Conservation (phyloP, 1,140 invertebrate genomes). For the Neoseiulus cucumeris region DNA sequence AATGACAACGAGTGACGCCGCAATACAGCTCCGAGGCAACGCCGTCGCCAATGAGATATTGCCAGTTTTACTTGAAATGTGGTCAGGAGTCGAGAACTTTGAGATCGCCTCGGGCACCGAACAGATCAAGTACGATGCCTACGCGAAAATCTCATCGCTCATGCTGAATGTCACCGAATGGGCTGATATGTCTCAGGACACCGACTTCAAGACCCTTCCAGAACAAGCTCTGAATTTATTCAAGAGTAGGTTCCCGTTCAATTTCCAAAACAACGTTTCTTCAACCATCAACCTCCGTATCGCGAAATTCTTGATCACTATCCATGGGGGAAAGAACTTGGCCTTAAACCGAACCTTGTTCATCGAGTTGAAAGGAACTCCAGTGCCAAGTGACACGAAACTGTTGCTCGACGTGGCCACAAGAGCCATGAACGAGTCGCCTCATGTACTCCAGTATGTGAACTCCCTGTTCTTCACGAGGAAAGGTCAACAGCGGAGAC, state of each 20-base stretch:
- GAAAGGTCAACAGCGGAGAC: not conserved
- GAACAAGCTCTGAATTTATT: not conserved
- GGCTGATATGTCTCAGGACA: not conserved
- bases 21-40: not conserved
- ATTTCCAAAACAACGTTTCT: not conserved
- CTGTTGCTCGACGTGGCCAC: not conserved
- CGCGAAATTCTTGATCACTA: not conserved
- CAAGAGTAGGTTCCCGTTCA: not conserved
- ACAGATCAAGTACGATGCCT: not conserved
- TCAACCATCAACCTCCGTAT: not conserved
- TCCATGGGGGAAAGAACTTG: not conserved
- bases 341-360: not conserved
- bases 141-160: not conserved
- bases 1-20: not conserved
- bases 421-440: not conserved
- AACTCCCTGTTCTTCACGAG: not conserved
- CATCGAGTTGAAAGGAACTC: not conserved
- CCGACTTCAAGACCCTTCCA: not conserved
- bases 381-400: not conserved
- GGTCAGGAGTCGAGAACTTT: not conserved
- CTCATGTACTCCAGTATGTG: not conserved
- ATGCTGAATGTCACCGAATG: not conserved
- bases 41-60: not conserved
- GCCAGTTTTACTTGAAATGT: not conserved
- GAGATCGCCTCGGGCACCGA: not conserved